Base-by-base conservation (phyloP, 2,797 vertebrate genomes). In the Lacerta bilineata region DNA sequence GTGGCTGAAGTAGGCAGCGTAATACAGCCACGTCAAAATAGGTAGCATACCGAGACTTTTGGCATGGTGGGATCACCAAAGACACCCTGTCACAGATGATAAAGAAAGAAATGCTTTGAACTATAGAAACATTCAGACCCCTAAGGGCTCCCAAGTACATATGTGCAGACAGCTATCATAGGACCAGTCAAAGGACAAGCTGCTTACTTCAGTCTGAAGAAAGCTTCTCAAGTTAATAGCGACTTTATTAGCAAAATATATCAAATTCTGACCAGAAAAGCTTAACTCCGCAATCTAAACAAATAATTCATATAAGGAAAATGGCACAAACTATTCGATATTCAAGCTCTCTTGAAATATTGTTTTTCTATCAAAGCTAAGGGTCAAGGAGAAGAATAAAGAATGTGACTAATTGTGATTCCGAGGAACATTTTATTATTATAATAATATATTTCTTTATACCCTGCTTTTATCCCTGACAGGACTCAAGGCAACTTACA, bases 1-100 rank as follows among this genome's bases (percentile, higher is more conserved):
- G 98, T 0, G 98, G 98, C 95, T 99, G 99, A 83, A 99, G 97
- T 68, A 99, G 97, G 95, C 99, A 99, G 91, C 98, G 98, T 92
- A 99, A 97, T 69, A 99, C 99, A 0, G 99, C 99, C 88, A 99
- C 98, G 0, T 99, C 99, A 0, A 99, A 99, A 96, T 98, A 99
- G 0, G 98, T 99, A 91, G 98, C 99, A 7, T 99, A 99, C 71
- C 98, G 98, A 1, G 98, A 98, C 33, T 97, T 97, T 93, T 99
- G 99, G 92, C 98, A 97, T 0, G 97, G 97, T 3, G 98, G 98
- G 61, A 98, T 97, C 81, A 97, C 94, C 18, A 97, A 86, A 85
- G 97, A 97, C 69, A 94, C 90, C 93, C 97, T 97, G 93, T 76
- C 90, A 64, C 89, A 91, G 88, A 84, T 1, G 25, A 74, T 0